Evolutionary conservation across 2,113 vertebrate genomes (phyloP), one percentile per base, ranked within the genome.

Genomic region (Sapajus apella): DNA sequence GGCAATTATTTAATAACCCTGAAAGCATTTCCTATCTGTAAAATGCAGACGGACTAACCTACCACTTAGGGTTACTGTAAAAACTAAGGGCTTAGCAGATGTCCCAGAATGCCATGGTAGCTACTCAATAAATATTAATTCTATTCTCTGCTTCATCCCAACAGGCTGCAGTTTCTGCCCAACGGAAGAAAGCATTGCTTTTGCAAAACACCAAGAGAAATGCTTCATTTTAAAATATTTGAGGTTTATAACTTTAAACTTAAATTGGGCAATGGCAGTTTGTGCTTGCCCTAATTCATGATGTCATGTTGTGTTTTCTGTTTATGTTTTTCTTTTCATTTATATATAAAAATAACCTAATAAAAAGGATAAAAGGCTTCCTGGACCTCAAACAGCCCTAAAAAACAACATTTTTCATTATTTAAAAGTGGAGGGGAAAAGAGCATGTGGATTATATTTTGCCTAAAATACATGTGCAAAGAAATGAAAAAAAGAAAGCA

Each of bases 311-410:
- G 25, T 52, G 32, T 91, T 92, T 92, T 95, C 84, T 94, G 73
- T 87, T 96, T 90, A 61, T 81, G 76, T 72, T 92, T 92, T 80
- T 43, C 50, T 85, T 73, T 70, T 81, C 86, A 58, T 93, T 97
- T 88, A 40, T 77, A 83, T 73, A 72, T 73, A 84, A 66, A 93
- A 92, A 93, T 79, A 83, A 55, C 9, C 52, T 73, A 95, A 97
- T 96, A 90, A 97, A 94, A 93, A 90, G 40, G 43, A 92, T 95
- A 45, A 97, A 97, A 97, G 86, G 47, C 79, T 97, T 97, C 56
- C 50, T 56, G 35, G 43, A 96, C 80, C 91, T 95, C 87, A 96
- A 97, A 94, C 5, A 32, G 70, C 75, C 90, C 93, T 94, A 94
- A 40, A 80, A 96, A 98, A 93, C 87, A 92, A 85, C 4, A 83